These are phyloP conservation scores for Apistogramma diplotaenia DNA, from an alignment of 2,113 vertebrate species.

Conservation along the genomic window DNA sequence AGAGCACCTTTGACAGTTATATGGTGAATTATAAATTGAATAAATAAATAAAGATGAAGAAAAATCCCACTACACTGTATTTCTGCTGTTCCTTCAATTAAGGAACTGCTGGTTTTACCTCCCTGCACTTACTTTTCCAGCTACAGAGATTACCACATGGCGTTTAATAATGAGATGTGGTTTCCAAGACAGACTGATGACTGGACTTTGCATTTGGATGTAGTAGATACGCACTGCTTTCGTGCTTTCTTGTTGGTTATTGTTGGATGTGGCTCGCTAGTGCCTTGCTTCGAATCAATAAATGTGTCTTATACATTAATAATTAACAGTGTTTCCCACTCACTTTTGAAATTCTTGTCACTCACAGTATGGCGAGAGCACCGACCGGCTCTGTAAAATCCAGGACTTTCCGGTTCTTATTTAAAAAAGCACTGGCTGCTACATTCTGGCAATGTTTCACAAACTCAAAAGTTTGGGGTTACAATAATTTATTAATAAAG, in stretches of 20 bases:
- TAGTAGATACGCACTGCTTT: not conserved
- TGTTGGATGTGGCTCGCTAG: not conserved
- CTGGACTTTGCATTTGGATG: not conserved
- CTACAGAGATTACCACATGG: not conserved
- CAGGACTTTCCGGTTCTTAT: not conserved
- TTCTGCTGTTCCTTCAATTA: not conserved
- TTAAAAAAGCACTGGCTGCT: not conserved
- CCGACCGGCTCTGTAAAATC: accelerated
- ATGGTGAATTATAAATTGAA: not conserved
- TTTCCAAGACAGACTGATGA: not conserved
- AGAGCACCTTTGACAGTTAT: not conserved
- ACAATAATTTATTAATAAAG: not conserved
- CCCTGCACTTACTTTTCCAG: not conserved
- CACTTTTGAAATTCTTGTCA: not conserved
- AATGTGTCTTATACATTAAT: not conserved
- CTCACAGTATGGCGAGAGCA: no score
- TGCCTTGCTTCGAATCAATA: not conserved
- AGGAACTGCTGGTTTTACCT: not conserved
- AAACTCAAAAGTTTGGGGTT: not conserved
- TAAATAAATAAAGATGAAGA: not conserved
- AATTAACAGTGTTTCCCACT: accelerated
- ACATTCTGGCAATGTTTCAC: not conserved
- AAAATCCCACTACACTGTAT: not conserved
- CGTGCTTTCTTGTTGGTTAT: not conserved
- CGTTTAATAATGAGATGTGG: not conserved